Evolutionary conservation across 2,797 vertebrate species (phyloP), one percentile per base, ranked within the genome.

Genomic region (Halcyon smyrnensis): DNA sequence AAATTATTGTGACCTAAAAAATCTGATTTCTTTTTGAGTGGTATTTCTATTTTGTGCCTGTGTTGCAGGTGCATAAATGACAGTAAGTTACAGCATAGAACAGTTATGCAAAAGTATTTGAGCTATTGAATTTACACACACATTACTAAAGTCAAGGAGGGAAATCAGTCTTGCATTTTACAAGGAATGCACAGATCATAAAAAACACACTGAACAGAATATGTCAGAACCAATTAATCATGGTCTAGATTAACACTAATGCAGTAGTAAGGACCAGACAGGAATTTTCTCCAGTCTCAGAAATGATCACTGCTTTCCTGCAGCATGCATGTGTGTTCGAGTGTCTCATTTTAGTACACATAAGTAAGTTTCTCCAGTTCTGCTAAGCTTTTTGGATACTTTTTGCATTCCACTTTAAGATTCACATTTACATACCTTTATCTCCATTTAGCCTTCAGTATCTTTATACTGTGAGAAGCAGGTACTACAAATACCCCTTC

Each of bases 401-500:
- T 62, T 63, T 32, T 45, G 36, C 14, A 28, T 84, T 12, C 12
- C 7, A 39, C 30, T 48, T 86, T 87, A 45, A 87, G 32, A 36
- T 5, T 4, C 3, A 50, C 7, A 21, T 48, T 94, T 51, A 57
- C 8, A 56, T 12, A 77, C 8, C 75, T 48, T 78, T 53, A 41
- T 59, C 23, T 86, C 63, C 37, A 80, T 62, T 53, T 87, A 59
- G 56, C 32, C 21, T 87, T 82, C 41, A 41, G 25, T 70, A 92
- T 74, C 43, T 78, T 83, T 71, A 69, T 15, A 39, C 36, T 86
- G 57, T 81, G 17, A 84, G 10, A 90, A 89, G 43, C 16, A 62
- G 43, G 62, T 81, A 59, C 63, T 89, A 94, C 43, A 90, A 86
- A 93, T 41, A 64, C 3, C 6, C 25, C 9, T 77, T 89, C 12